Evolutionary conservation across 2,797 vertebrate genomes (phyloP), one percentile per base, ranked within the genome.

Genomic region (Pogoniulus pusillus): DNA sequence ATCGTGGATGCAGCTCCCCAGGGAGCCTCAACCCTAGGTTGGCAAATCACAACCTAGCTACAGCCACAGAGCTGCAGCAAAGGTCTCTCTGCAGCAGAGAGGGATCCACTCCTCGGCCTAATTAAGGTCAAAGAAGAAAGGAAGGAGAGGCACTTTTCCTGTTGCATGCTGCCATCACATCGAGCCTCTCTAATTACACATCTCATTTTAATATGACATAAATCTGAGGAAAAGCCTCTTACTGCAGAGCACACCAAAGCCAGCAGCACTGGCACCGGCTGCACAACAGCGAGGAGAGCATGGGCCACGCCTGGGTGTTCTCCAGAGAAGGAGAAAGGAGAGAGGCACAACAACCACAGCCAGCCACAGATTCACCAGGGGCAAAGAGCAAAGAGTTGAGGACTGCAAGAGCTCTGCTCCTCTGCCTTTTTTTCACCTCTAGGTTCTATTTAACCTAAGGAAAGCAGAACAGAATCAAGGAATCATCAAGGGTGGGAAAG

Each of bases 371-470:
- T 53, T 74, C 32, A 54, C 9, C 27, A 9, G 35, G 7, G 13
- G 10, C 5, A 30, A 45, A 64, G 29, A 35, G 34, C 26, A 45
- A 51, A 32, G 29, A 73, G 9, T 4, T 35, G 32, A 72, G 12
- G 34, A 34, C 6, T 35, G 29, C 0, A 35, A 27, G 27, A 80
- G 29, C 2, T 91, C 62, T 65, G 15, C 15, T 74, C 17, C 3
- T 5, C 8, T 16, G 6, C 12, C 23, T 20, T 14, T 9, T 9
- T 0, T 2, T 15, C 7, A 10, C 22, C 3, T 1, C 2, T 14
- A 16, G 30, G 23, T n/a, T 79, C 23, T 7, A 4, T 47, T 47
- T 47, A 22, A 20, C 45, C 22, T 47, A 47, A 47, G 6, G 22
- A 47, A 47, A 47, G 23, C 45, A 47, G 45, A 47, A 23, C 12